Percentiles rank a stretch among this genome's conserved stretches.
Evolutionary conservation across 2,113 vertebrate genomes (phyloP).

Genomic region (Arothron firmamentum): DNA sequence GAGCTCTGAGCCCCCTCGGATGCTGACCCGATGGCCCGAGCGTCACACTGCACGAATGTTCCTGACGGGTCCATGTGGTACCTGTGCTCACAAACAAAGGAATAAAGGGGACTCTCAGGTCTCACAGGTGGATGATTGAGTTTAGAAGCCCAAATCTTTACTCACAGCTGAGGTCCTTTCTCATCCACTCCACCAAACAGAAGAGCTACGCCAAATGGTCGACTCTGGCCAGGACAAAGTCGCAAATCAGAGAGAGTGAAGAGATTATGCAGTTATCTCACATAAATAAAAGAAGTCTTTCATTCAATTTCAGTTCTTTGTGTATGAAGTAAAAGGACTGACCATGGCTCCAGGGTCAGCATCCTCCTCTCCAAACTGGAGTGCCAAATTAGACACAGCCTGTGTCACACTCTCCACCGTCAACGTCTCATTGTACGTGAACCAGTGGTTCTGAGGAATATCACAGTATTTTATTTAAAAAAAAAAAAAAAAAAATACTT

Average conservation of each 20-base stretch:
- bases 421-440: slow-evolving; percentile 99
- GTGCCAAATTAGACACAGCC: slow-evolving; percentile 94
- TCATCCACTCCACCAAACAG: slow-evolving; percentile 97
- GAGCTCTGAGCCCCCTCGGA: slow-evolving; percentile 98
- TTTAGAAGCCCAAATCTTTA: slow-evolving; percentile 16
- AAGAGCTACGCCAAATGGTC: slow-evolving; percentile 93
- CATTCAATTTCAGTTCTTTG: background rate
- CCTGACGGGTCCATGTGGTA: slow-evolving; percentile 99
- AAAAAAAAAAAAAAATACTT: no score
- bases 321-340: slow-evolving; percentile 15
- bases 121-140: background rate
- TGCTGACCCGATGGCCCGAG: slow-evolving; percentile 94
- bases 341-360: slow-evolving; percentile 98
- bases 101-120: no score
- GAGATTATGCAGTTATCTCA: background rate
- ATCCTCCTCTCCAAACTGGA: slow-evolving; percentile 98
- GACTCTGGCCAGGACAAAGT: slow-evolving; percentile 76
- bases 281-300: background rate
- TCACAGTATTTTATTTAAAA: background rate
- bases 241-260: background rate
- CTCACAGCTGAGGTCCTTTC: slow-evolving; percentile 97
- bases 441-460: slow-evolving; percentile 91
- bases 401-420: slow-evolving; percentile 98
- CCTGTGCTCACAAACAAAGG: slow-evolving; percentile 59
- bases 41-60: slow-evolving; percentile 98